phyloP scores from a whole-genome alignment of 2,888 invertebrate species.

The Drosophila koepferae region DNA sequence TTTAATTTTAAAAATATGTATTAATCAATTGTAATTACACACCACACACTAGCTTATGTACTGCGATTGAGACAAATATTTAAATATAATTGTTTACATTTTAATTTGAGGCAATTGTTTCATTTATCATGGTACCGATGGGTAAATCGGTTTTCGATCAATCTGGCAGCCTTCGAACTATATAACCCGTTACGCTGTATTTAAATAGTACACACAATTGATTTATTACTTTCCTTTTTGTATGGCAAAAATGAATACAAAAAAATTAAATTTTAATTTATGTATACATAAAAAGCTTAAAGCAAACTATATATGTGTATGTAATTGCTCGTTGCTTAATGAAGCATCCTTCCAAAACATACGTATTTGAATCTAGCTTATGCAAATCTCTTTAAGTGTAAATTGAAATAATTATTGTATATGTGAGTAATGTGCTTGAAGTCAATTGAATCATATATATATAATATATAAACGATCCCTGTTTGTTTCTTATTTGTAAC shows the following conservation, averaged over 20 bases:
- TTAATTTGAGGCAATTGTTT: slow-evolving; percentile 14
- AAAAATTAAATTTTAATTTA: slow-evolving; percentile 75
- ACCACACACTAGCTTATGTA: slow-evolving; percentile 4
- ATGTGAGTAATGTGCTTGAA: slow-evolving; percentile 25
- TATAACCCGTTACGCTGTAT: slow-evolving; percentile 10
- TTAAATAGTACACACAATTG: slow-evolving; percentile 76
- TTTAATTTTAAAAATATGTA: slow-evolving; percentile 12
- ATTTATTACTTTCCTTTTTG: slow-evolving; percentile 76
- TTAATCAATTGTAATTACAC: slow-evolving; percentile 9
- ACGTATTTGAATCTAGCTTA: slow-evolving; percentile 48
- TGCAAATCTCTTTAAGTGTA: slow-evolving; percentile 39
- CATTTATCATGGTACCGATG: slow-evolving; percentile 4
- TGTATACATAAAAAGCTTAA: slow-evolving; percentile 79
- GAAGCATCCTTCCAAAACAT: slow-evolving; percentile 30
- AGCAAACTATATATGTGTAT: slow-evolving; percentile 68
- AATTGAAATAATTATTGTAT: slow-evolving; percentile 20
- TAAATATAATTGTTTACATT: slow-evolving; percentile 6
- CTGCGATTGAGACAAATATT: slow-evolving; percentile 9
- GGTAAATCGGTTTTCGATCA: not conserved
- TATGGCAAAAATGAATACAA: slow-evolving; percentile 79
- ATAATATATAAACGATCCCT: slow-evolving; percentile 31
- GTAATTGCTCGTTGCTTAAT: slow-evolving; percentile 41
- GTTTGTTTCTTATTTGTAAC: slow-evolving; percentile 19
- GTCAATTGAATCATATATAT: slow-evolving; percentile 15
- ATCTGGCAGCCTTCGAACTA: slow-evolving; percentile 9